These are phyloP conservation scores for Neocloeon triangulifer DNA, from an alignment of 1,140 invertebrate species.

Conservation along the genomic window DNA sequence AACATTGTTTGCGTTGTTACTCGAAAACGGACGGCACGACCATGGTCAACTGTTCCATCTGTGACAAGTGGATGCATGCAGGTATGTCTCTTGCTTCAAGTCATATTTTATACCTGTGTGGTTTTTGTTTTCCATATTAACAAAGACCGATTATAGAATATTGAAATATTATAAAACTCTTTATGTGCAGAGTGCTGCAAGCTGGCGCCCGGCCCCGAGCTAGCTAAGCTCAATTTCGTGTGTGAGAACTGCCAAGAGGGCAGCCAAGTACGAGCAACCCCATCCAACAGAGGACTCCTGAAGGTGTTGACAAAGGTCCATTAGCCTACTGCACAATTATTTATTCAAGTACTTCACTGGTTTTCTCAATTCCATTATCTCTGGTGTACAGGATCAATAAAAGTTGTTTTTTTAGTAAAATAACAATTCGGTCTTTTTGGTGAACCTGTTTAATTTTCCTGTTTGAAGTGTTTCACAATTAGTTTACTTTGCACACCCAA, in stretches of 20 bases:
- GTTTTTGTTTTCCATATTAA: constrained; percentile 13
- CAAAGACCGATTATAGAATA: constrained; percentile 11
- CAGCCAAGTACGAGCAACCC: constrained; percentile 5
- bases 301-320: too few relatives aligned
- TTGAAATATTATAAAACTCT: constrained; percentile 10
- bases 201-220: constrained; percentile 4
- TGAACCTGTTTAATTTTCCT: too few relatives aligned
- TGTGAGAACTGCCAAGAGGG: constrained; percentile 8
- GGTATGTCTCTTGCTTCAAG: constrained; percentile 18
- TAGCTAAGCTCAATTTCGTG: constrained; percentile 6
- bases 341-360: too few relatives aligned
- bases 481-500: too few relatives aligned
- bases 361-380: too few relatives aligned
- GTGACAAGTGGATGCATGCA: constrained; percentile 28
- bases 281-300: too few relatives aligned
- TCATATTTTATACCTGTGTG: constrained; percentile 3
- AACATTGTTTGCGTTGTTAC: constrained; percentile 25
- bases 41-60: constrained; percentile 25
- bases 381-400: too few relatives aligned
- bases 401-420: too few relatives aligned
- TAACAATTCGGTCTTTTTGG: too few relatives aligned
- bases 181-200: constrained; percentile 6
- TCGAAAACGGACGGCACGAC: constrained; percentile 22
- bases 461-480: too few relatives aligned
- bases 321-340: too few relatives aligned